These are phyloP conservation scores for Cyclina sinensis DNA, from an alignment of 1,140 invertebrate species.

Conservation along the genomic window DNA sequence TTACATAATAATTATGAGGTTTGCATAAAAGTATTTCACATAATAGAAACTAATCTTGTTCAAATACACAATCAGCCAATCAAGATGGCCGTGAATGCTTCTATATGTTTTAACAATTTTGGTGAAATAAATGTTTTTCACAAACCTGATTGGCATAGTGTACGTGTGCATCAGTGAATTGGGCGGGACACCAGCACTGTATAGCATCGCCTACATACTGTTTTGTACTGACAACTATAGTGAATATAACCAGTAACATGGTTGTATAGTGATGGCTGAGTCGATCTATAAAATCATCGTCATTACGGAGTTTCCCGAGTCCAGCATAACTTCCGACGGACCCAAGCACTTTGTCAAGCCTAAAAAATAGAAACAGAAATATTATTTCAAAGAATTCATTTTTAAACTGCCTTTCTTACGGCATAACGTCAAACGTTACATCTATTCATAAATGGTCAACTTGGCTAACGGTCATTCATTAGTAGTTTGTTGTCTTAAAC, in stretches of 20 bases:
- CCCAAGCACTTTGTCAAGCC: slow-evolving; percentile 79
- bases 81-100: too few relatives aligned
- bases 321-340: slow-evolving; percentile 75
- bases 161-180: slow-evolving; percentile 84
- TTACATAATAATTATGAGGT: background rate
- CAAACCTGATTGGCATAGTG: slow-evolving; percentile 82
- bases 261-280: slow-evolving; percentile 87
- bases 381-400: background rate
- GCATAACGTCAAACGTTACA: too few relatives aligned
- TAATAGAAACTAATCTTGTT: too few relatives aligned
- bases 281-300: slow-evolving; percentile 88
- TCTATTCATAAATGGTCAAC: too few relatives aligned
- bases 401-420: too few relatives aligned
- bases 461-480: too few relatives aligned
- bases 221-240: slow-evolving; percentile 93
- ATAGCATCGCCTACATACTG: slow-evolving; percentile 94
- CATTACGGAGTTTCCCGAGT: slow-evolving; percentile 78
- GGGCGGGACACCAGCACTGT: slow-evolving; percentile 84
- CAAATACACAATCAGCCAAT: too few relatives aligned
- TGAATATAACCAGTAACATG: slow-evolving; percentile 86
- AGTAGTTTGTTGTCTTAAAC: too few relatives aligned
- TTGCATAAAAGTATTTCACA: background rate
- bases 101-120: too few relatives aligned
- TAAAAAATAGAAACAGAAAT: slow-evolving; percentile 51
- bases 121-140: too few relatives aligned